Percentiles rank a stretch among this genome's conserved stretches.
These are phyloP conservation scores for Mormyrus proboscirostris DNA, from an alignment of 2,797 vertebrate genomes.

Conservation along the genomic window DNA sequence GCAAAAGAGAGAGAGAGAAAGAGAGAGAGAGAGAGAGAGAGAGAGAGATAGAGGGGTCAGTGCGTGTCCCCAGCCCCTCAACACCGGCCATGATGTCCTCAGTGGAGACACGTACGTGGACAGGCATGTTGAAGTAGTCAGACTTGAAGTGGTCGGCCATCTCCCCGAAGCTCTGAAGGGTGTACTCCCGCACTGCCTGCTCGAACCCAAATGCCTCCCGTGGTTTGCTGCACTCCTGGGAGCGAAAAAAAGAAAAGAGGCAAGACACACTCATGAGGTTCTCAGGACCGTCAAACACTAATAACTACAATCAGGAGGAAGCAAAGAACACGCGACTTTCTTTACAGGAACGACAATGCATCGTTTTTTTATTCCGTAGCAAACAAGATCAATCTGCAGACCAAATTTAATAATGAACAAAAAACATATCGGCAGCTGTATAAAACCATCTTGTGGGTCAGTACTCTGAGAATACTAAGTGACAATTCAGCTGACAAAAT, in stretches of 20 bases:
- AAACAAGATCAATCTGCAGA: background rate
- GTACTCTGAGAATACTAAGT: background rate
- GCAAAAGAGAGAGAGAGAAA: background rate
- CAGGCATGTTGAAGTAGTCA: slow-evolving; percentile 98
- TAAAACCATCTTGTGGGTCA: background rate
- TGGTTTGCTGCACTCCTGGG: slow-evolving; percentile 87
- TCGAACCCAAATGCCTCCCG: slow-evolving; percentile 96
- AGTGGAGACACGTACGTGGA: slow-evolving; percentile 75
- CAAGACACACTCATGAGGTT: background rate
- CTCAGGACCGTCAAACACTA: background rate
- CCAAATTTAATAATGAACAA: background rate
- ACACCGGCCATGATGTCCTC: background rate
- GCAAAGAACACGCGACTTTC: background rate
- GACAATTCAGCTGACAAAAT: background rate
- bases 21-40: background rate
- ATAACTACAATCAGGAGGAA: background rate
- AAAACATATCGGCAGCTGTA: background rate
- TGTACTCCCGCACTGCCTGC: slow-evolving; percentile 87
- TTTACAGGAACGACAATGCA: background rate
- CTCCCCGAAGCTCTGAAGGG: slow-evolving; percentile 87
- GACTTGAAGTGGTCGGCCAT: slow-evolving; percentile 98
- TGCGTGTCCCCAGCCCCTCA: background rate
- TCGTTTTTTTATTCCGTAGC: background rate
- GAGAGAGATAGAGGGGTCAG: background rate
- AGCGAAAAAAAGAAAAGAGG: background rate